Base-by-base conservation (phyloP, 2,888 invertebrate genomes). In the Drosophila melanosoma region DNA sequence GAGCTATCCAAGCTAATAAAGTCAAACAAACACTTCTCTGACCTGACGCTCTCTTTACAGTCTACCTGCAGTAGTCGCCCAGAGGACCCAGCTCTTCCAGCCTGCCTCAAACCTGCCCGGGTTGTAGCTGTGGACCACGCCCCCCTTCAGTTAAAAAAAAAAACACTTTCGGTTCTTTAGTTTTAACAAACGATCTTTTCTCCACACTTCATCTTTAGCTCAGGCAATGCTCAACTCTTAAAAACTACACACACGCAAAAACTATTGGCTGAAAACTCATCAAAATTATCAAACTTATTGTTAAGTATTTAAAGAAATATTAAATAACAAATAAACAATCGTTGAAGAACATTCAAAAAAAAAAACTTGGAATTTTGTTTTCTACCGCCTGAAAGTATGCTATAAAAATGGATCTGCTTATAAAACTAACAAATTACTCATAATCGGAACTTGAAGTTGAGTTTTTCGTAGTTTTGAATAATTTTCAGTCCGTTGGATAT, bases 1-100 rank as follows among this genome's bases (percentile, higher is more conserved):
- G 62, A 52, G 52, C 66, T 58, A 38, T 62, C 53, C 45, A 58
- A 68, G 64, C 76, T 69, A 61, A 61, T 53, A 60, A 53, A 49
- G 65, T 66, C 58, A 69, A 64, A 48, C 69, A 67, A 72, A 40
- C 74, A 72, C 71, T 75, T 74, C 81, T 85, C 38, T 56, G 76
- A 85, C 81, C 83, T 90, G 83, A 74, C 87, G 78, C 81, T 85
- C 89, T 85, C 90, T 85, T 85, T 85, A 81, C 85, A 85, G 85
- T 90, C 89, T 85, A 85, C 61, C 87, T 67, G 60, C 90, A 86
- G 84, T 90, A 85, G 89, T 82, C 76, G 82, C 79, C 66, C n/a
- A 57, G 76, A 52, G 70, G 72, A 86, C 54, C 71, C 74, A 72
- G 69, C 79, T 75, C 65, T 81, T 79, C 66, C 79, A 81, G 79